Base-by-base conservation (phyloP, 1,140 invertebrate genomes). In the Druon quercuslanigerum region DNA sequence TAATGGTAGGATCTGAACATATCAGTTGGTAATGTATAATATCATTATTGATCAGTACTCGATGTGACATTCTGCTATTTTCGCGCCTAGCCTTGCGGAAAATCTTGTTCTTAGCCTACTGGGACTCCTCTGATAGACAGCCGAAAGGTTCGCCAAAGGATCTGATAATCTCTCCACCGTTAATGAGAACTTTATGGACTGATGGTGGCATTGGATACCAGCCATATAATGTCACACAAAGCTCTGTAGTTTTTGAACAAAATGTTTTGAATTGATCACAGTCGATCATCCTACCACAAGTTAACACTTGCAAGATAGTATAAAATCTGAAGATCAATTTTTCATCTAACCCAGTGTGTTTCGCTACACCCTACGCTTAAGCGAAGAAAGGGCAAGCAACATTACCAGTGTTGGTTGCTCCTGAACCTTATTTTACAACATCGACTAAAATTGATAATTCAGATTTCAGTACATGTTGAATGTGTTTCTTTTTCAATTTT, bases 401-500 rank as follows among this genome's bases (percentile, higher is more conserved):
- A 71, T 74, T 78, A 46, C 72, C 77, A 33, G 72, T 78, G 50
- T 78, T 78, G 3, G 77, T 71, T 33, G 19, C 60, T 11, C 77
- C 73, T 46, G 46, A 46, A 51, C 77, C 77, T 54, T 79, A 33
- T 33, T 75, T 73, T 16, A 78, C 77, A 57, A 50, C 50, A 51
- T 75, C 77, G 50, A 79, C 51, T 56, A 25, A 19, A 54, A 73
- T 25, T 13, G 20, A 19, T 16, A 56, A 14, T 54, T 54, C 17
- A 8, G n/a, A 54, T 52, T 73, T 73, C 12, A 73, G 3, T 25
- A 52, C 9, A 11, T n/a, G 1, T 25, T 73, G 19, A 40, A 73
- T 20, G 9, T 33, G 3, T 13, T 25, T 52, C 40, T 73, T 33
- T 54, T 12, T 20, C 5, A 5, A 14, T 20, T 46, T 54, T 33